phyloP scores from a whole-genome alignment of 2,888 invertebrate genomes.

The Pterostichus niger region DNA sequence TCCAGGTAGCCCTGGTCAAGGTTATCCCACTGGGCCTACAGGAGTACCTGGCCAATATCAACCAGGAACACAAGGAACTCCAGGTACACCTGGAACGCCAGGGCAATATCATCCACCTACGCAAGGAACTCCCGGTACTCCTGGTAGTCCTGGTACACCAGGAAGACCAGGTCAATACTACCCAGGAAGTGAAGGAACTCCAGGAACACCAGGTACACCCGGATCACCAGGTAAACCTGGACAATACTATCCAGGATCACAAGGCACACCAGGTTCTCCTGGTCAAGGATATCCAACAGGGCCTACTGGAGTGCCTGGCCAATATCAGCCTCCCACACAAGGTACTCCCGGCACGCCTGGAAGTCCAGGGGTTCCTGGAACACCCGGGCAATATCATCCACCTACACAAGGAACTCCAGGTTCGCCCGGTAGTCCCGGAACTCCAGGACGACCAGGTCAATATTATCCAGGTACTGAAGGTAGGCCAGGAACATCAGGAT shows the following conservation, averaged over 20 bases:
- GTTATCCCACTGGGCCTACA: no score
- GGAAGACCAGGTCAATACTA: conserved; percentile 71
- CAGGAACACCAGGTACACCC: conserved; percentile 68
- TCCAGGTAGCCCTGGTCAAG: conserved; percentile 62
- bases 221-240: conserved; percentile 69
- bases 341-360: conserved; percentile 40
- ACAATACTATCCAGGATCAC: conserved; percentile 64
- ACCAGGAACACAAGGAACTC: conserved; percentile 69
- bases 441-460: conserved; percentile 70
- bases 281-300: conserved; percentile 71
- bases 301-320: conserved; percentile 71
- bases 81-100: conserved; percentile 68
- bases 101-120: conserved; percentile 70
- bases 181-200: conserved; percentile 22
- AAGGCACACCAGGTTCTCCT: conserved; percentile 68
- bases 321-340: conserved; percentile 75
- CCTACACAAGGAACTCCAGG: conserved; percentile 67
- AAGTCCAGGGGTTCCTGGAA: conserved; percentile 69
- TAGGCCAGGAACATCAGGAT: conserved; percentile 51
- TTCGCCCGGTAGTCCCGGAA: conserved; percentile 42
- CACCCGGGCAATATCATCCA: conserved; percentile 73
- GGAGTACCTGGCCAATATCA: conserved; percentile 67
- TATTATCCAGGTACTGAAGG: conserved; percentile 68
- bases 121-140: conserved; percentile 71
- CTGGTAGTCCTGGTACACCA: conserved; percentile 71